These are phyloP conservation scores for Drosophila mulleri DNA, from an alignment of 2,888 invertebrate species.

Conservation along the genomic window DNA sequence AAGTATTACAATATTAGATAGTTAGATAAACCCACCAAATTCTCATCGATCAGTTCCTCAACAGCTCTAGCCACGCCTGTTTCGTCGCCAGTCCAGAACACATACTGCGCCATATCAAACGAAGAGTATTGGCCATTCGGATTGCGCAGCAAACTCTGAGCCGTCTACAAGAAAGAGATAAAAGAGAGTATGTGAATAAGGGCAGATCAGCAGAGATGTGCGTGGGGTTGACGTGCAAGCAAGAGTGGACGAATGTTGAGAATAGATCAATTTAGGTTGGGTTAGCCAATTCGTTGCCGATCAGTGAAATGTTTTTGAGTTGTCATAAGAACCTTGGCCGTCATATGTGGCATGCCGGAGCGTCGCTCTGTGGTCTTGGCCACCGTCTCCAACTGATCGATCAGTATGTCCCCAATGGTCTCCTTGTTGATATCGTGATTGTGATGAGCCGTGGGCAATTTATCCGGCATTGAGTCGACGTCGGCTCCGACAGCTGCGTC, in stretches of 20 bases:
- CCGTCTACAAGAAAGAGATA: constrained; percentile 85
- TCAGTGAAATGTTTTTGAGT: constrained; percentile 29
- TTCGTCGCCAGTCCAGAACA: constrained; percentile 93
- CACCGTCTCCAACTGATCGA: constrained; percentile 74
- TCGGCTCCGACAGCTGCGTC: constrained; percentile 18
- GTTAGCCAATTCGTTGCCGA: constrained; percentile 64
- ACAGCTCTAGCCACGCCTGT: constrained; percentile 91
- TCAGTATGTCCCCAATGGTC: constrained; percentile 75
- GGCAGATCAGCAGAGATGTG: not conserved
- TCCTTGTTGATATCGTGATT: constrained; percentile 77
- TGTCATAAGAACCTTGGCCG: constrained; percentile 83
- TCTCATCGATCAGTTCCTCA: constrained; percentile 91
- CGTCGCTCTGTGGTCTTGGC: constrained; percentile 80
- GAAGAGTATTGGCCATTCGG: constrained; percentile 90
- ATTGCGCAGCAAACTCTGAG: constrained; percentile 85
- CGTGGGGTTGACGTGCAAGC: not conserved
- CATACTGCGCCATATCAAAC: constrained; percentile 92
- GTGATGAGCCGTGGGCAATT: constrained; percentile 47
- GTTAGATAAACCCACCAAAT: constrained; percentile 86
- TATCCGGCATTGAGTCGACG: constrained; percentile 50
- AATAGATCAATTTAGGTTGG: constrained; percentile 41
- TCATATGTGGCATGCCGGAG: constrained; percentile 73
- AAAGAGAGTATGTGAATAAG: not conserved
- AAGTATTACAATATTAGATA: no score
- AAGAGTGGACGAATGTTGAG: constrained; percentile 19